Conservation (phyloP, 2,797 vertebrate genomes). For the Leptoclinus maculatus region DNA sequence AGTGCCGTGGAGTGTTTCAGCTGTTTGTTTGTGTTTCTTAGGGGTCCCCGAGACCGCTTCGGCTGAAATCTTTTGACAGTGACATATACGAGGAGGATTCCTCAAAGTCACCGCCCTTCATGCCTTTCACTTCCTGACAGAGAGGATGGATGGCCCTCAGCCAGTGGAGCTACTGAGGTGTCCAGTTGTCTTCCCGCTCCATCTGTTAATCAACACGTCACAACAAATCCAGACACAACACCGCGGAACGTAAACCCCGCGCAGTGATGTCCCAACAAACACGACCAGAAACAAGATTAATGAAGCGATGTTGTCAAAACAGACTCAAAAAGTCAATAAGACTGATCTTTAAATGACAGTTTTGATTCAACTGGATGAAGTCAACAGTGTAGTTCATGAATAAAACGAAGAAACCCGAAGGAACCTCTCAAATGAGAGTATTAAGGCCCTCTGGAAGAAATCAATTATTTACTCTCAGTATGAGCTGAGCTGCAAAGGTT, state of each 20-base stretch:
- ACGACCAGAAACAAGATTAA: conserved; percentile 21
- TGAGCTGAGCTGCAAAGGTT: conserved; percentile 36
- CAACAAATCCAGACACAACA: conserved; percentile 63
- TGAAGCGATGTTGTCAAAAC: conserved; percentile 9
- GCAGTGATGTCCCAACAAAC: conserved; percentile 25
- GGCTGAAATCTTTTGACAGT: conserved; percentile 58
- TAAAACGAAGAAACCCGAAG: conserved; percentile 19
- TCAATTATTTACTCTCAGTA: conserved; percentile 40
- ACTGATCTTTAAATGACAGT: conserved; percentile 2
- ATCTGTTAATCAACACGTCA: conserved; percentile 68
- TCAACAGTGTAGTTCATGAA: conserved; percentile 8
- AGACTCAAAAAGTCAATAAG: neutral
- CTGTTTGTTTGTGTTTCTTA: conserved; percentile 62
- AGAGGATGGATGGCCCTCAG: conserved; percentile 54
- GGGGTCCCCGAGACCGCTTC: conserved; percentile 27
- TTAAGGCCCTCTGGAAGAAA: conserved; percentile 43
- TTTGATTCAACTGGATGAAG: conserved; percentile 27
- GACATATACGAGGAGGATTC: conserved; percentile 56
- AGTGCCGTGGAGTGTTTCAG: conserved; percentile 16
- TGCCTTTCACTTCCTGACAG: conserved; percentile 61
- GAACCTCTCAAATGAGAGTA: neutral
- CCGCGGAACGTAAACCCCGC: conserved; percentile 17
- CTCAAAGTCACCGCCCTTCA: conserved; percentile 62
- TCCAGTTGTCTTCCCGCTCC: conserved; percentile 47
- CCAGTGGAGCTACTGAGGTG: conserved; percentile 29